These are phyloP conservation scores for Sphenopsis melanotis DNA, from an alignment of 2,797 vertebrate genomes.

Conservation along the genomic window DNA sequence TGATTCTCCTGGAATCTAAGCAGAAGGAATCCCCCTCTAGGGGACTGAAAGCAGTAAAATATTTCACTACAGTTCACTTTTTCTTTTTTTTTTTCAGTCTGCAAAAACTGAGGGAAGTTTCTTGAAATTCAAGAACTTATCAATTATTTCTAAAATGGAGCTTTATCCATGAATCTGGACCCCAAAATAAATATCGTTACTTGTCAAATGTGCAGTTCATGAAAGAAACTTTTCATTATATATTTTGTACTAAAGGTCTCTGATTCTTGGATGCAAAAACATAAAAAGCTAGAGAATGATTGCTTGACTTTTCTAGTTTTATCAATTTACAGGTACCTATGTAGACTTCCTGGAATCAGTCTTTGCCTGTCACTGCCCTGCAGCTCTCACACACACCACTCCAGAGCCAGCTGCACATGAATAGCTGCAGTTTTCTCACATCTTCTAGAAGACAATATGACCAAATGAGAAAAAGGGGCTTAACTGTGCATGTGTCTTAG, in stretches of 20 bases:
- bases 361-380: constrained; percentile 23
- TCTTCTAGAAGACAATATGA: not conserved
- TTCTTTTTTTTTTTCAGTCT: not conserved
- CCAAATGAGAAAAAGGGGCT: not conserved
- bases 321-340: constrained; percentile 8
- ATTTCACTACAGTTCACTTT: not conserved
- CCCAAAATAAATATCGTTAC: not conserved
- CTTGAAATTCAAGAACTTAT: not conserved
- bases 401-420: constrained; percentile 11
- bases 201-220: not conserved
- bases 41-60: not conserved
- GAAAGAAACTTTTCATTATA: not conserved
- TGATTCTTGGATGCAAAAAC: not conserved
- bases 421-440: constrained; percentile 13
- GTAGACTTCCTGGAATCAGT: constrained; percentile 17
- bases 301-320: not conserved
- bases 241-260: not conserved
- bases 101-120: not conserved
- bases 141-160: not conserved
- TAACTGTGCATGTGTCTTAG: not conserved
- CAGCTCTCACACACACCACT: not conserved
- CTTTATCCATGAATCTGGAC: not conserved
- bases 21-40: not conserved
- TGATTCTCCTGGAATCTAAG: not conserved
- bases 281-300: not conserved